phyloP scores from a whole-genome alignment of 2,797 vertebrate genomes.

The Eulemur rubriventer region DNA sequence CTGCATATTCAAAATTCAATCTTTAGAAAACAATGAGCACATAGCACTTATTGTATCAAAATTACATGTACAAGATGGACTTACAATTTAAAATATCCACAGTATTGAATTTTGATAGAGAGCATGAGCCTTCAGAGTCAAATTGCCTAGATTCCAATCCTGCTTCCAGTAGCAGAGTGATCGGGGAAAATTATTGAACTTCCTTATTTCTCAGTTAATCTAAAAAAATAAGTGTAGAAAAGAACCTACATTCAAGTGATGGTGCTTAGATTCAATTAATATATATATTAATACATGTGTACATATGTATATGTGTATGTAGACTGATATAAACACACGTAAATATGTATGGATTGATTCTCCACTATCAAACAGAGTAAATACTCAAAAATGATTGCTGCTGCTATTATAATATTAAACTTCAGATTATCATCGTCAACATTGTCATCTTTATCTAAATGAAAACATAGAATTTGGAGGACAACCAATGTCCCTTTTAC shows the following conservation, averaged over 20 bases:
- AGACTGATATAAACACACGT: background rate
- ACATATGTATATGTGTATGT: background rate
- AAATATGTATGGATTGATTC: background rate
- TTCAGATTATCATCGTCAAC: background rate
- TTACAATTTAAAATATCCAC: background rate
- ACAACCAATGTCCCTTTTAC: background rate
- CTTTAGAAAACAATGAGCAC: background rate
- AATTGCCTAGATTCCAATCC: background rate
- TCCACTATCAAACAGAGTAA: background rate
- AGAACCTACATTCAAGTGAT: background rate
- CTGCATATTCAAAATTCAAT: background rate
- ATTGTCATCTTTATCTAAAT: background rate
- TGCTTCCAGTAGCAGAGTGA: background rate
- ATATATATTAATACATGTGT: background rate
- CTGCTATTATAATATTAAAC: background rate
- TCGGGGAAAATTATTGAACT: fast-evolving
- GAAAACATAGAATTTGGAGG: background rate
- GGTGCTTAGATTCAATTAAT: background rate
- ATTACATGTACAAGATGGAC: background rate
- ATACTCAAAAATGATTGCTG: background rate
- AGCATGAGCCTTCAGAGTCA: background rate
- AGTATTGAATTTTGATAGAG: background rate
- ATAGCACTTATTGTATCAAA: background rate
- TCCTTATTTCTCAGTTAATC: background rate
- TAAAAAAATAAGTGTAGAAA: background rate